Base-by-base conservation (phyloP, 2,113 vertebrate species). In the Nanger granti region DNA sequence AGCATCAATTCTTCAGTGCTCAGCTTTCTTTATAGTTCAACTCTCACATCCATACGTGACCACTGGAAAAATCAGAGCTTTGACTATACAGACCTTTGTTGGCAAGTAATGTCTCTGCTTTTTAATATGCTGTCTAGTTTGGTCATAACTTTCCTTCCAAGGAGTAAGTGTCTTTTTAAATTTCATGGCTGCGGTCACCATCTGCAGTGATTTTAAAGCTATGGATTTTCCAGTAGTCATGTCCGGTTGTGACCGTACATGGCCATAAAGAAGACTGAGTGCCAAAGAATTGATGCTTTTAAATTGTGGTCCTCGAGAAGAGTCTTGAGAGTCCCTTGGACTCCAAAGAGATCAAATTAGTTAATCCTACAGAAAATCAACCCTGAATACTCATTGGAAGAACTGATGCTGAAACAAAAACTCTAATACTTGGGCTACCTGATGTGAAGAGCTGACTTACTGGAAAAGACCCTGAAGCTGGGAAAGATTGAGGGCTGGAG, bases 181-280 rank as follows among this genome's bases (percentile, higher is more conserved):
- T 41, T 73, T 73, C 69, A 6, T 73, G 69, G 69, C 69, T 73
- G 10, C 2, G 12, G 69, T 73, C 20, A 41, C 9, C n/a, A 41
- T 24, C 69, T 24, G 5, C 69, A 41, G n/a, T 73, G 69, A 73
- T 73, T 41, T 73, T 41, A 73, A 73, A 41, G 20, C 69, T 73
- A 24, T 73, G 9, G 0, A 3, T 73, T 73, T 41, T 73, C 66
- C 4, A 69, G 34, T 69, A n/a, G 34, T 69, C 66, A 37, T 62
- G 60, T 62, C 4, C 11, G 0, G 11, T 13, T 29, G 5, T 5
- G 4, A 20, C 34, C 1, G 4, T 69, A 69, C 34, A 69, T 69
- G 66, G 9, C 17, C n/a, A 37, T 37, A 73, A 37, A 37, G 4
- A 73, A 73, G 18, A 18, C n/a, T 73, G 66, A 73, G 9, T 24